Conservation (phyloP, 1,140 invertebrate genomes). For the Bombus confusus region DNA sequence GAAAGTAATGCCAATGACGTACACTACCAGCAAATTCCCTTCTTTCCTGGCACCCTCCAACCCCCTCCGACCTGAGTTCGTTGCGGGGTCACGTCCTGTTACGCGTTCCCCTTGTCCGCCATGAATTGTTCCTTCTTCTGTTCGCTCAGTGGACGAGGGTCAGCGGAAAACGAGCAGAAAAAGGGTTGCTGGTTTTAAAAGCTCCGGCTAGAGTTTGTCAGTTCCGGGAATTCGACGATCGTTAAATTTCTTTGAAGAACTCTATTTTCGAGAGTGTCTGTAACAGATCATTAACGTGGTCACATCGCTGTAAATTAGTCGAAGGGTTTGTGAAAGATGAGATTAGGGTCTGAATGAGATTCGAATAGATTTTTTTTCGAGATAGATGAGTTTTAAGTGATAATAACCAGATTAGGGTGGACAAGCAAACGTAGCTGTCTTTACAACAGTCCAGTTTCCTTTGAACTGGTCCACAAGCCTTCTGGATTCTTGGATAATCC, state of each 20-base stretch:
- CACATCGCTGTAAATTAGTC: neutral
- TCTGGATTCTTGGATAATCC: conserved; percentile 34
- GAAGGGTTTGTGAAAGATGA: neutral
- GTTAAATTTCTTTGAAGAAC: neutral
- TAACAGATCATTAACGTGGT: neutral
- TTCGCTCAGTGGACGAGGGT: neutral
- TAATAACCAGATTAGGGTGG: neutral
- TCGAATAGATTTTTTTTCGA: neutral
- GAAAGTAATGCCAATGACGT: conserved; percentile 71
- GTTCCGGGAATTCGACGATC: neutral
- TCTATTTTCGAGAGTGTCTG: neutral
- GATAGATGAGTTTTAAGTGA: neutral
- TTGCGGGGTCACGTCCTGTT: conserved; percentile 55
- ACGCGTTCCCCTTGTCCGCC: conserved; percentile 30
- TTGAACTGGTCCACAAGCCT: conserved; percentile 24
- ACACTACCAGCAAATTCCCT: conserved; percentile 41
- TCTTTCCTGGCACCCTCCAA: conserved; percentile 49
- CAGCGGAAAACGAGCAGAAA: conserved; percentile 2
- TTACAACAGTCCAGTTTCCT: conserved; percentile 21
- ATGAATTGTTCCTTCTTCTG: conserved; percentile 28
- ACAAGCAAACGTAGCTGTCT: neutral
- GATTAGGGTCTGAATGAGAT: neutral
- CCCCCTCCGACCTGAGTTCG: conserved; percentile 14
- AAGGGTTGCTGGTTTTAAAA: conserved; percentile 31
- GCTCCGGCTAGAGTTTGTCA: neutral